Base-by-base conservation (phyloP, 2,888 invertebrate genomes). In the Lepidocyrtoides sp. region DNA sequence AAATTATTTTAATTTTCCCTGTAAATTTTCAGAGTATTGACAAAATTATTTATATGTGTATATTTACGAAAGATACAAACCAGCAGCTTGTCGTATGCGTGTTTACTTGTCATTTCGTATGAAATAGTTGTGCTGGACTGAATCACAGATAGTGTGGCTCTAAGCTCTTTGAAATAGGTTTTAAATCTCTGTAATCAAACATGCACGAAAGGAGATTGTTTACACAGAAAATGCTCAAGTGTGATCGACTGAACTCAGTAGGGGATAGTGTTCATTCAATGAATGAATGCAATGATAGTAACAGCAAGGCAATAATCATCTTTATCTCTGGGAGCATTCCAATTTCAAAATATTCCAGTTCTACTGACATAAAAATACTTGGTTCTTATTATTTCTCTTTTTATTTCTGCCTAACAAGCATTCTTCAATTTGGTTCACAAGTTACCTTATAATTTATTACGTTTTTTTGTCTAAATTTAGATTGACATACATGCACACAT, bases 131-230 rank as follows among this genome's bases (percentile, higher is more conserved):
- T n/a, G n/a, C n/a, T n/a, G n/a, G n/a, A n/a, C n/a, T n/a, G n/a
- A n/a, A n/a, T n/a, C n/a, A n/a, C n/a, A n/a, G n/a, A 79, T 23
- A 51, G 48, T 81, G 81, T 88, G 87, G 69, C 87, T 66, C 20
- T 81, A 88, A 88, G 87, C 87, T 81, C 48, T 79, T 63, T 79
- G 69, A 81, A 79, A 88, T 88, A 81, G 81, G 79, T 88, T 88
- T 88, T 88, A 88, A 88, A 88, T 88, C 87, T 81, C 36, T 29
- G 66, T 88, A 88, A 88, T 88, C 87, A 88, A 88, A 88, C 79
- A 23, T 86, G 63, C 54, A 63, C 75, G 57, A 36, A 20, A 57
- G 36, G 57, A n/a, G n/a, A n/a, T n/a, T 57, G 36, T 81, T 57
- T 54, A 57, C 54, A 81, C n/a, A n/a, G n/a, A n/a, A n/a, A n/a